Conservation (phyloP, 2,888 invertebrate species). For the Phengaris arion region DNA sequence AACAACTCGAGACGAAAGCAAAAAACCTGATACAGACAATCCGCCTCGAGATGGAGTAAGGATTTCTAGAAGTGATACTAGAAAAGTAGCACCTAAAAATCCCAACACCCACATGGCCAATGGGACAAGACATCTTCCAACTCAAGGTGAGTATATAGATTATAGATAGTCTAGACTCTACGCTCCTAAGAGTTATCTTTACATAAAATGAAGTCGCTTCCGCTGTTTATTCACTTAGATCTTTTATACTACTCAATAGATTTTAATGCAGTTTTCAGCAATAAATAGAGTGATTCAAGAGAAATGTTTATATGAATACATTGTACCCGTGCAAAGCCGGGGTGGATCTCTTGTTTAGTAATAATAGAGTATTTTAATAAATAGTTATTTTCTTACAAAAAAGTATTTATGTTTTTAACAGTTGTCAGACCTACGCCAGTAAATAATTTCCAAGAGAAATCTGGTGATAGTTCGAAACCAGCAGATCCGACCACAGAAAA, state of each 20-base stretch:
- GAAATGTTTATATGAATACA: too few species aligned
- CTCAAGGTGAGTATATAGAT: conserved; percentile 55
- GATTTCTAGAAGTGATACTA: conserved; percentile 53
- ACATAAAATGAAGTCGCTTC: too few species aligned
- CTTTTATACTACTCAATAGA: too few species aligned
- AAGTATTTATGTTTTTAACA: conserved; percentile 40
- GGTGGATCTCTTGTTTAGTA: too few species aligned
- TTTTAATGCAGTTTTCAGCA: too few species aligned
- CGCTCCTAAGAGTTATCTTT: too few species aligned
- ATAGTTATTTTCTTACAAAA: too few species aligned
- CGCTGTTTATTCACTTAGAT: too few species aligned
- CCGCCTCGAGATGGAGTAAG: conserved; percentile 60
- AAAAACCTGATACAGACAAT: conserved; percentile 43
- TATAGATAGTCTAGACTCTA: background rate
- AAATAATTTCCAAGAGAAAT: conserved; percentile 49
- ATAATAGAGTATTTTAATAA: too few species aligned
- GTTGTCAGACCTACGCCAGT: conserved; percentile 67
- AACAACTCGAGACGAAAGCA: conserved; percentile 65
- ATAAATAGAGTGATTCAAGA: too few species aligned
- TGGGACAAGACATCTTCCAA: conserved; percentile 69
- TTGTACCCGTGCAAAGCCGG: too few species aligned
- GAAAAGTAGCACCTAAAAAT: conserved; percentile 52
- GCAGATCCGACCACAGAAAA: conserved; percentile 78
- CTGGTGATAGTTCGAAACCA: conserved; percentile 58
- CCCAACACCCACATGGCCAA: conserved; percentile 55